Conservation (phyloP, 2,113 vertebrate species). For the Sylvicapra grimmia region DNA sequence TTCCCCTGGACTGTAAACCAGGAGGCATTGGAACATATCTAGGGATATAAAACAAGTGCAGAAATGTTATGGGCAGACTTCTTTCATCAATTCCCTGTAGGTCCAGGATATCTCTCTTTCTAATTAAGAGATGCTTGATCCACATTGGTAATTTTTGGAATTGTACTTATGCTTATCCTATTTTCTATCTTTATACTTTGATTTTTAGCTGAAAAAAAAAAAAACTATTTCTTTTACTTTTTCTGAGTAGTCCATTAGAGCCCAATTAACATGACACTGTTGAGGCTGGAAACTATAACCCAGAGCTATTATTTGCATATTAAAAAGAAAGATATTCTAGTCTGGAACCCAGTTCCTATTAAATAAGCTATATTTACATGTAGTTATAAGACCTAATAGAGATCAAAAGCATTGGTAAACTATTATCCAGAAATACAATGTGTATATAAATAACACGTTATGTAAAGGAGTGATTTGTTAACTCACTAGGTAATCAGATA, state of each 20-base stretch:
- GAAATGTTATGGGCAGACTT: not conserved
- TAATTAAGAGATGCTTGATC: constrained; percentile 27
- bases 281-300: constrained; percentile 22
- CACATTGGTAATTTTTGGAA: not conserved
- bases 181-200: not conserved
- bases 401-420: constrained; percentile 47
- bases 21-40: not conserved
- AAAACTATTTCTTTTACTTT: not conserved
- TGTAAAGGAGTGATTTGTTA: not conserved
- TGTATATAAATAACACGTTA: constrained; percentile 52
- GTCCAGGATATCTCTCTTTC: not conserved
- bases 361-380: constrained; percentile 27
- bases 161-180: not conserved
- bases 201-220: not conserved
- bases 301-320: constrained; percentile 31
- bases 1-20: not conserved
- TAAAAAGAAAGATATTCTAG: not conserved
- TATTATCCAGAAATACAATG: constrained; percentile 56
- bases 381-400: constrained; percentile 42
- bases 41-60: not conserved
- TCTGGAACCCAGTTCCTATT: constrained; percentile 54
- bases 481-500: constrained; percentile 1
- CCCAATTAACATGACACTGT: not conserved
- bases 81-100: not conserved
- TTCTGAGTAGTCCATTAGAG: not conserved